Base-by-base conservation (phyloP, 2,113 vertebrate genomes). In the Lepus timidus region DNA sequence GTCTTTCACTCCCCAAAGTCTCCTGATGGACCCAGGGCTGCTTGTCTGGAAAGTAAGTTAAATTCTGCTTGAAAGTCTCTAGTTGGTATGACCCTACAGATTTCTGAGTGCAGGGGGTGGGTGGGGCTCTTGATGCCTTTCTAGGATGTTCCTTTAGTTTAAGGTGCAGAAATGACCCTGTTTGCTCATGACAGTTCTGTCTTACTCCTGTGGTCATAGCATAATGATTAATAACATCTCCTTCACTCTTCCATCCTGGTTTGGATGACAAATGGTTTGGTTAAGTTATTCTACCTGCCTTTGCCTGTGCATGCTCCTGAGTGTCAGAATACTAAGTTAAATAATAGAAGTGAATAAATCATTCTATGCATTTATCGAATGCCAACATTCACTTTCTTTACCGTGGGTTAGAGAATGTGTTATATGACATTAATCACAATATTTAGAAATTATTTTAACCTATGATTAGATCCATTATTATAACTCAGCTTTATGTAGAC, bases 291-390 rank as follows among this genome's bases (percentile, higher is more conserved):
- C 81, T 55, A 29, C 29, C 67, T 49, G 14, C 68, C 62, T 33
- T 55, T 6, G 49, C 5, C 74, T 85, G 4, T 11, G 31, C 11
- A 33, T 23, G 17, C 14, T 67, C 39, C 73, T 62, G 55, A 82
- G 55, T 51, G 36, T 88, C 68, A 68, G 33, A 27, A 85, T 52
- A 76, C 62, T 9, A 52, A 31, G 25, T 44, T 62, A 70, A 58
- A 75, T 81, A 73, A 78, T 27, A 78, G 49, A 75, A 76, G 71
- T 2, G 52, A 84, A 81, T 55, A 65, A 80, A 67, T 85, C 73
- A 71, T 36, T 51, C 10, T 10, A 4, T 20, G 31, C n/a, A 36
- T 27, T 58, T 52, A 58, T 7, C 2, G 44, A 80, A 81, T 29
- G 81, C 52, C 52, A 62, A n/a, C 27, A 1, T 20, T 70, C 31